A percentile compares a stretch with the other conserved stretches of the same genome.
These are phyloP conservation scores for Pterocles orientalis DNA, from an alignment of 2,113 vertebrate genomes.

Conservation along the genomic window DNA sequence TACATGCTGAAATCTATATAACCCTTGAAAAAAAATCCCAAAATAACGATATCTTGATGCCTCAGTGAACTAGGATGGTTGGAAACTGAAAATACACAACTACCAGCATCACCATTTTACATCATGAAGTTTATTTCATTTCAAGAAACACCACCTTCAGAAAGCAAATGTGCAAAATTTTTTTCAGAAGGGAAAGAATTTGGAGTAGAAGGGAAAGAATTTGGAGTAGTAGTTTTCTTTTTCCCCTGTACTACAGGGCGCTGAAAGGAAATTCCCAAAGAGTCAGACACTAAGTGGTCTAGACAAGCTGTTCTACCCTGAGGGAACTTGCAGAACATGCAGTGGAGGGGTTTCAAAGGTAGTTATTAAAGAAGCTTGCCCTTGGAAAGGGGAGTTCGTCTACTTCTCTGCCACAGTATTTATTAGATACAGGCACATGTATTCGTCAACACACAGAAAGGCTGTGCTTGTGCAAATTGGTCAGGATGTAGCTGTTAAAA, in stretches of 20 bases:
- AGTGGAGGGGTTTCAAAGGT: background rate
- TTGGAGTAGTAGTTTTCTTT: background rate
- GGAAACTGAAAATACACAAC: background rate
- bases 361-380: background rate
- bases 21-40: background rate
- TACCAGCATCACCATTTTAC: background rate
- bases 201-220: background rate
- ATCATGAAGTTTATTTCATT: fast-evolving
- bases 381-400: background rate
- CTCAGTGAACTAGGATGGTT: background rate
- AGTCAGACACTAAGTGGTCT: background rate
- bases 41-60: background rate
- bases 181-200: background rate
- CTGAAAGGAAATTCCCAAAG: background rate
- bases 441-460: background rate
- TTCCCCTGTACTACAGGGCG: background rate
- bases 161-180: background rate
- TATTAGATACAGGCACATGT: background rate
- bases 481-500: background rate
- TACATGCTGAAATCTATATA: background rate
- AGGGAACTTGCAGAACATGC: background rate
- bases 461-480: background rate
- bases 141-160: background rate
- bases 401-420: background rate
- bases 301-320: background rate